These are phyloP conservation scores for Chlorops oryzae DNA, from an alignment of 1,140 invertebrate genomes.

Conservation along the genomic window DNA sequence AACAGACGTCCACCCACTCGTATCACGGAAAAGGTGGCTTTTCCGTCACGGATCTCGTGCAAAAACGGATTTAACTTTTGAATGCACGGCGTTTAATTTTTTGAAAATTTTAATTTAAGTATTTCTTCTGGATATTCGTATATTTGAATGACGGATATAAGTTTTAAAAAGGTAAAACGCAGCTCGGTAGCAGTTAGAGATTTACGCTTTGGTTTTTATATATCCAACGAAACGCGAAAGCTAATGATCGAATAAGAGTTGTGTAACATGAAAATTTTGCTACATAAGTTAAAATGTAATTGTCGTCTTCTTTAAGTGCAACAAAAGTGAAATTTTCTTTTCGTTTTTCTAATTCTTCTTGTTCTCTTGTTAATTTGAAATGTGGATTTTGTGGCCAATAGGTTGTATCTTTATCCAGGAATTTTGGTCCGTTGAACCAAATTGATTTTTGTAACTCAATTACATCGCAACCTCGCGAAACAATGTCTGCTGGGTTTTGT, in stretches of 20 bases:
- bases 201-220: too few relatives aligned
- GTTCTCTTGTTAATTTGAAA: too few relatives aligned
- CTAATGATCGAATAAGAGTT: too few relatives aligned
- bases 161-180: too few relatives aligned
- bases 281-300: too few relatives aligned
- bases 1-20: slow-evolving; percentile 5
- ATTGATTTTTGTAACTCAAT: neutral
- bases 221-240: too few relatives aligned
- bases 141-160: neutral
- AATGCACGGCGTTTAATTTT: neutral
- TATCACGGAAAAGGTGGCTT: slow-evolving; percentile 1
- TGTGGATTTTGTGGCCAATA: neutral
- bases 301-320: too few relatives aligned
- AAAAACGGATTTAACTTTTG: slow-evolving; percentile 8
- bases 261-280: too few relatives aligned
- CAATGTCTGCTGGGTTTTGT: slow-evolving; percentile 24
- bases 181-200: too few relatives aligned
- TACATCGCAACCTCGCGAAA: slow-evolving; percentile 11
- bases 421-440: neutral
- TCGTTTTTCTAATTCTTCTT: too few relatives aligned
- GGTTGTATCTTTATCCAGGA: neutral
- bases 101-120: neutral
- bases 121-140: slow-evolving; percentile 2
- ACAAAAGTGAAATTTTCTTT: too few relatives aligned
- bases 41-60: neutral